phyloP scores from a whole-genome alignment of 1,140 invertebrate species.

The Halesus radiatus region DNA sequence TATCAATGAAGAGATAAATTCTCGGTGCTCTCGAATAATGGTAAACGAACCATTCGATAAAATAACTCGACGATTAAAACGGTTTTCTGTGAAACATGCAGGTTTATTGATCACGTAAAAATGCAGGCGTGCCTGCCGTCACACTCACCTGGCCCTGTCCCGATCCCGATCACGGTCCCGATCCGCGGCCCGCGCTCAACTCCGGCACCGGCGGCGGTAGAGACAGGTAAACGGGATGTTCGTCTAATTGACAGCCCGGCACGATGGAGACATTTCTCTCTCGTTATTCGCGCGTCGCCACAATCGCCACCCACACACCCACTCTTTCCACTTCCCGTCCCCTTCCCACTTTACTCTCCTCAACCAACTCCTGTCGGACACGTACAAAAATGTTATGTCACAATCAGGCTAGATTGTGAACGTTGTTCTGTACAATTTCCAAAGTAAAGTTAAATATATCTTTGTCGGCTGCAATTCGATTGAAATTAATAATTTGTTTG shows the following conservation, averaged over 20 bases:
- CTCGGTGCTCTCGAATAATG: no score
- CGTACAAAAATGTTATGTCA: constrained; percentile 15
- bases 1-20: no score
- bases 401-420: not conserved
- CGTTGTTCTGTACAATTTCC: no score
- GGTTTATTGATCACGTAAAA: constrained; percentile 31
- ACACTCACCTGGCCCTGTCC: not conserved
- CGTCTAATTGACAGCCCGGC: constrained; percentile 22
- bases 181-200: not conserved
- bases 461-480: no score
- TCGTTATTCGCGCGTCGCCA: not conserved
- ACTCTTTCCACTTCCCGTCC: no score
- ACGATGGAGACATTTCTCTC: not conserved
- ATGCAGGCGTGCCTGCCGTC: not conserved
- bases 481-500: no score
- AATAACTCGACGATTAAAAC: not conserved
- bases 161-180: no score
- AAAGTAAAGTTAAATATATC: no score
- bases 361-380: not conserved
- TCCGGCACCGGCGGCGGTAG: not conserved
- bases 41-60: no score
- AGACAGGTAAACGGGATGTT: constrained; percentile 14
- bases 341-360: no score
- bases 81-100: not conserved
- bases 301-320: not conserved